phyloP scores from a whole-genome alignment of 2,797 vertebrate genomes.

The Strix occidentalis region DNA sequence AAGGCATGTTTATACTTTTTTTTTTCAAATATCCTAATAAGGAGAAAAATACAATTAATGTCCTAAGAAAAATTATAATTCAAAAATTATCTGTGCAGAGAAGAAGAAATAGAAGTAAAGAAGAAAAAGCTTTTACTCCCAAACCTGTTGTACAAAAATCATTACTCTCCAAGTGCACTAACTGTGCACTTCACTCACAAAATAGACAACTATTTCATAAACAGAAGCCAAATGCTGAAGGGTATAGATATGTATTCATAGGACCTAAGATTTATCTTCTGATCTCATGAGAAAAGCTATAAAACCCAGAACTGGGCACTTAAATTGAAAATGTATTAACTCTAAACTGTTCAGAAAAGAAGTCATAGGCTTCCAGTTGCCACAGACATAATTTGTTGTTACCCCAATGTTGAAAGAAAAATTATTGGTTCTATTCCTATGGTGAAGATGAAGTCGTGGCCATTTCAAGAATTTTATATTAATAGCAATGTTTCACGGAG shows the following conservation, averaged over 20 bases:
- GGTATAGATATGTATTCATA: background rate
- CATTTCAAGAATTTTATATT: background rate
- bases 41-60: background rate
- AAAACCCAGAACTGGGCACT: accelerated
- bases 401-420: background rate
- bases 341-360: background rate
- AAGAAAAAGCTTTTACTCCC: background rate
- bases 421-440: background rate
- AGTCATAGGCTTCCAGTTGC: background rate
- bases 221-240: background rate
- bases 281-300: background rate
- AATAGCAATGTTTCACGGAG: background rate
- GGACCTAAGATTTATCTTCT: background rate
- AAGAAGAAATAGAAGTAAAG: background rate
- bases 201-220: background rate
- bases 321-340: background rate
- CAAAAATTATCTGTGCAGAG: background rate
- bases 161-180: background rate
- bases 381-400: background rate
- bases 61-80: background rate
- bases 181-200: background rate
- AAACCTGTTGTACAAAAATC: background rate
- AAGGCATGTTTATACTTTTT: background rate
- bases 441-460: background rate
- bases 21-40: background rate